Evolutionary conservation across 2,797 vertebrate genomes (phyloP).

Genomic region (Cyprinella venusta): DNA sequence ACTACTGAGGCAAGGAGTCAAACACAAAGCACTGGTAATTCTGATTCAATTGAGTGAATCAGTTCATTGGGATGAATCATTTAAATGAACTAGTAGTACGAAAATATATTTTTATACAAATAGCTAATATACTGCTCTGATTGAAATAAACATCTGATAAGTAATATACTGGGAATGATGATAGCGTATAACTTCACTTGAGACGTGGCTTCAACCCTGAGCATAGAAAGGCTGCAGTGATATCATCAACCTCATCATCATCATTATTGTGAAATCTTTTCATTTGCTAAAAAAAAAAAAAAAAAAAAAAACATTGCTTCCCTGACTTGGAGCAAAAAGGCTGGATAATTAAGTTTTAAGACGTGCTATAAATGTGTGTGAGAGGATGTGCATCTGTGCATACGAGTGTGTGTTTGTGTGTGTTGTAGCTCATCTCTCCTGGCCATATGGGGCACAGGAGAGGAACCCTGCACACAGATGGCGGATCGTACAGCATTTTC

Average conservation of each 20-base stretch:
- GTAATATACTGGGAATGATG: neutral
- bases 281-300: conserved; percentile 21
- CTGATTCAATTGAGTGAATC: conserved; percentile 10
- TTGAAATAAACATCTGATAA: neutral
- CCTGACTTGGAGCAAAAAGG: conserved; percentile 50
- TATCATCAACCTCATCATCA: neutral
- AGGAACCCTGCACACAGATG: conserved; percentile 64
- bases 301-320: conserved; percentile 47
- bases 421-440: conserved; percentile 53
- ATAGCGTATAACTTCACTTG: neutral
- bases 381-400: conserved; percentile 48
- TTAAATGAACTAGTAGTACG: neutral
- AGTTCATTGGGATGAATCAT: neutral
- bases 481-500: conserved; percentile 63
- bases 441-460: conserved; percentile 64
- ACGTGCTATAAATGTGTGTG: conserved; percentile 49
- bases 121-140: neutral
- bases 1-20: neutral
- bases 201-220: neutral
- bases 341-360: conserved; percentile 56
- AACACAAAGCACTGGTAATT: neutral
- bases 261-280: conserved; percentile 21
- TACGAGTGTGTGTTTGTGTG: conserved; percentile 38
- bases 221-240: neutral
- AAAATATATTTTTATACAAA: neutral